Evolutionary conservation across 2,113 vertebrate genomes (phyloP).

Genomic region (Podarcis muralis): DNA sequence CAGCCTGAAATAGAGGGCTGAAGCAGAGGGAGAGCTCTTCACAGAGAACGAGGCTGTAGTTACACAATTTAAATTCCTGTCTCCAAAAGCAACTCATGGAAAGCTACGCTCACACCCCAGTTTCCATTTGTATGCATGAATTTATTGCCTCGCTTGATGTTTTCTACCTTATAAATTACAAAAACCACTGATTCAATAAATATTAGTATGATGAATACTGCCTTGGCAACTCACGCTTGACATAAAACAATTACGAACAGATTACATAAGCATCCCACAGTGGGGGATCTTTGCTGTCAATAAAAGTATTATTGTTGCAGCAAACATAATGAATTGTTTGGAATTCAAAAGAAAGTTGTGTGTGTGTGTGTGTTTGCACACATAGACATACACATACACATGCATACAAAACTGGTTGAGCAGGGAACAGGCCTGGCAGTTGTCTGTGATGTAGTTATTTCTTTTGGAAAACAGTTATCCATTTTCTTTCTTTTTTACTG

Average conservation of each 20-base stretch:
- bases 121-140: neutral
- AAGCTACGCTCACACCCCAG: neutral
- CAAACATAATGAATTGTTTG: conserved; percentile 55
- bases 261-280: conserved; percentile 63
- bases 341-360: conserved; percentile 47
- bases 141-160: neutral
- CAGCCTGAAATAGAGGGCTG: neutral
- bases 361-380: too few species aligned
- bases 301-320: conserved; percentile 26
- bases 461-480: too few species aligned
- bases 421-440: too few species aligned
- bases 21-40: neutral
- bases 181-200: conserved; percentile 62
- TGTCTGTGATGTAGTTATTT: too few species aligned
- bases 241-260: conserved; percentile 64
- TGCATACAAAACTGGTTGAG: too few species aligned
- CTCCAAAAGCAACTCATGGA: neutral
- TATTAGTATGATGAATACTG: conserved; percentile 67
- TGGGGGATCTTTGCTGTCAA: conserved; percentile 46
- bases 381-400: too few species aligned
- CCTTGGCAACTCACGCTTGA: conserved; percentile 64
- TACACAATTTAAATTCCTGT: neutral
- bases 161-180: conserved; percentile 54
- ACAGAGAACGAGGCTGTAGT: neutral
- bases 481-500: too few species aligned